Conservation (phyloP, 2,797 vertebrate genomes). For the Aphelocoma californica region DNA sequence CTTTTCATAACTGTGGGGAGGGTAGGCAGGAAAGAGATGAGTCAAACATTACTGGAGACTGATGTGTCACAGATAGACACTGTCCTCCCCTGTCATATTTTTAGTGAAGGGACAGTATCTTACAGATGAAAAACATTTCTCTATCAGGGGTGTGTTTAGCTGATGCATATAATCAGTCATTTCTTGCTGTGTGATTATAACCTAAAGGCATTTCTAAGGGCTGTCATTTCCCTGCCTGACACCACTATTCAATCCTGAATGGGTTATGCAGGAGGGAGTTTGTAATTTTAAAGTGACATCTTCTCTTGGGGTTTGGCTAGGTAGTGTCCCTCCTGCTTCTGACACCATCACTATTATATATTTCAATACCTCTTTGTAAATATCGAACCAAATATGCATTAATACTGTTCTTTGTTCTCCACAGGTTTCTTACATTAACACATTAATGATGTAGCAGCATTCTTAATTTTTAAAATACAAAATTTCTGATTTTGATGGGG, state of each 20-base stretch:
- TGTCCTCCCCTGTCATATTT: not conserved
- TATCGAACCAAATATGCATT: not conserved
- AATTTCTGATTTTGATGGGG: not conserved
- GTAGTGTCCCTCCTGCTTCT: not conserved
- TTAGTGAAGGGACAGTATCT: not conserved
- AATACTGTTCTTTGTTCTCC: not conserved
- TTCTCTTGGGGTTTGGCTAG: not conserved
- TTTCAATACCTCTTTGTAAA: not conserved
- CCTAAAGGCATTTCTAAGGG: slow-evolving; percentile 34
- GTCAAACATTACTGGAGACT: not conserved
- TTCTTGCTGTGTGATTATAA: slow-evolving; percentile 5
- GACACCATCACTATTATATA: not conserved
- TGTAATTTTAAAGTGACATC: slow-evolving; percentile 6
- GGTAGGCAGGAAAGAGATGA: not conserved
- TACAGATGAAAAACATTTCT: slow-evolving; percentile 9
- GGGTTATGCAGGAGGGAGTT: not conserved
- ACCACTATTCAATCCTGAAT: not conserved
- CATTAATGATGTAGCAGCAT: not conserved
- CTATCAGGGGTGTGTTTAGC: slow-evolving; percentile 31
- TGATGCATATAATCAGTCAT: slow-evolving; percentile 7
- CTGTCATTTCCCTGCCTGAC: slow-evolving; percentile 36
- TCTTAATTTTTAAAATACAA: not conserved
- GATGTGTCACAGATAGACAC: not conserved
- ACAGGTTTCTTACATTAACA: not conserved
- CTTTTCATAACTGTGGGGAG: not conserved